phyloP scores from a whole-genome alignment of 1,140 invertebrate species.

The Bombus ignitus region DNA sequence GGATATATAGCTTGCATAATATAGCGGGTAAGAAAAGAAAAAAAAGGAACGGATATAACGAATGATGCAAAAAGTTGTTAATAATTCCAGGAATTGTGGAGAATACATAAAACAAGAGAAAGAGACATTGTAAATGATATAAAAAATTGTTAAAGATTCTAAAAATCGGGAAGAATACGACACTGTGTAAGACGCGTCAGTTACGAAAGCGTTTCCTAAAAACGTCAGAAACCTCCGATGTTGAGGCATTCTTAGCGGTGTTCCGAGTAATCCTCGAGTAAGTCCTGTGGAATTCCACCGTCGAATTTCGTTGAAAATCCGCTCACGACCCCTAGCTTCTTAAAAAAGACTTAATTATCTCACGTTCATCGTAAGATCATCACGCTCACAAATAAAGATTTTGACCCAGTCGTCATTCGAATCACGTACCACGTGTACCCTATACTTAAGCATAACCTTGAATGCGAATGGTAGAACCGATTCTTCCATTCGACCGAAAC shows the following conservation, averaged over 20 bases:
- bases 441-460: constrained; percentile 60
- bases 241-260: neutral
- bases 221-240: neutral
- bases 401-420: constrained; percentile 50
- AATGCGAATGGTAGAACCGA: constrained; percentile 62
- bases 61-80: too few relatives aligned
- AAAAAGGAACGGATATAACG: too few relatives aligned
- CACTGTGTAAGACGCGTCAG: neutral
- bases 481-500: constrained; percentile 44
- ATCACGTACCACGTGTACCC: constrained; percentile 60
- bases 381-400: constrained; percentile 64
- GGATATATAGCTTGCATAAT: too few relatives aligned
- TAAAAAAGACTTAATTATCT: constrained; percentile 72
- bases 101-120: too few relatives aligned
- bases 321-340: constrained; percentile 54
- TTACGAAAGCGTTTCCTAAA: constrained; percentile 14
- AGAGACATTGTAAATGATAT: neutral
- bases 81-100: too few relatives aligned
- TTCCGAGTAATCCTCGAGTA: constrained; percentile 41
- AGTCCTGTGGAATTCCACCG: neutral
- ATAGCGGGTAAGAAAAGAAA: too few relatives aligned
- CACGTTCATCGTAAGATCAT: constrained; percentile 70
- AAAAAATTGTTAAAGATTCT: neutral
- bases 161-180: neutral
- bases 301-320: constrained; percentile 39